phyloP scores from a whole-genome alignment of 1,140 invertebrate species.

The Medauroidea extradentata region DNA sequence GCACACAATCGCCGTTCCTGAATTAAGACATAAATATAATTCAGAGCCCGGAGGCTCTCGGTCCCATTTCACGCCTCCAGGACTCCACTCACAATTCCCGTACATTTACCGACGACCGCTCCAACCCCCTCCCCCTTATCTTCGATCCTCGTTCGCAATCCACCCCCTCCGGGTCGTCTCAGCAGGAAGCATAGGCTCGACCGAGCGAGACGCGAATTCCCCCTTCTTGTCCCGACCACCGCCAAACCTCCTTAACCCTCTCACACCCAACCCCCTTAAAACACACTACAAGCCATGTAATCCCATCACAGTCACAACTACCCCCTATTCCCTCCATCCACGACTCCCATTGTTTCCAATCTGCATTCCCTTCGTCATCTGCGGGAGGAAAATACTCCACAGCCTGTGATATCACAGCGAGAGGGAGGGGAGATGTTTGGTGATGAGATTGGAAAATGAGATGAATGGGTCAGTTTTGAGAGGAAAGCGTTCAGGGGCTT shows the following conservation, averaged over 20 bases:
- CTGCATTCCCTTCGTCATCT: too few relatives aligned
- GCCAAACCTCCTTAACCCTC: too few relatives aligned
- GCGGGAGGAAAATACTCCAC: too few relatives aligned
- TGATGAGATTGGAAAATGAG: too few relatives aligned
- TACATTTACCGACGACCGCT: not conserved
- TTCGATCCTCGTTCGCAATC: not conserved
- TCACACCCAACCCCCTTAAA: not conserved
- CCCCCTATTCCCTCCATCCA: not conserved
- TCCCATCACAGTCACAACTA: not conserved
- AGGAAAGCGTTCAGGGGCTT: too few relatives aligned
- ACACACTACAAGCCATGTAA: constrained; percentile 5
- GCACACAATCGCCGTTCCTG: not conserved
- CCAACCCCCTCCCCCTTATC: not conserved
- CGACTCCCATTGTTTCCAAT: too few relatives aligned
- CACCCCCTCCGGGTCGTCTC: not conserved
- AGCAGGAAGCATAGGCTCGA: too few relatives aligned
- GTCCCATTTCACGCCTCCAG: constrained; percentile 7
- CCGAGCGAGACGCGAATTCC: too few relatives aligned
- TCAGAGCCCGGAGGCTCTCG: not conserved
- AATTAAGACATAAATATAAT: constrained; percentile 11
- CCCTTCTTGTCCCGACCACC: too few relatives aligned
- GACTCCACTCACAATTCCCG: not conserved
- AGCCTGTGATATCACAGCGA: too few relatives aligned
- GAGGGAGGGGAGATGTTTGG: too few relatives aligned
- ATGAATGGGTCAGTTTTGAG: too few relatives aligned